Conservation (phyloP, 1,140 invertebrate species). For the Heliconius hermathena region DNA sequence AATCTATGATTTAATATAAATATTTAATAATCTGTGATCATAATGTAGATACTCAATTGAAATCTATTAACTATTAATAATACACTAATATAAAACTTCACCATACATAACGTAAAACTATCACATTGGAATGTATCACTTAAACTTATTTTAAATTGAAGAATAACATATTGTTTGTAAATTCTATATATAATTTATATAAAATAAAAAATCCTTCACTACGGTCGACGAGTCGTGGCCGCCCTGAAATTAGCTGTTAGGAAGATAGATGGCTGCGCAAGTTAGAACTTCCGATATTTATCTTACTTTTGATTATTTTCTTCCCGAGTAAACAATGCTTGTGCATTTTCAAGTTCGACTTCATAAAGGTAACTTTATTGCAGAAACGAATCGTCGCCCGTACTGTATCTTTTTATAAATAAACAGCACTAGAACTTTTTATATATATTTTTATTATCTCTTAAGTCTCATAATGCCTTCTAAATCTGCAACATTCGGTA, state of each 20-base stretch:
- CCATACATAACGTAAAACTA: slow-evolving; percentile 30
- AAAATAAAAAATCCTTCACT: too few relatives aligned
- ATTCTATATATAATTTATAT: background rate
- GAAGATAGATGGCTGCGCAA: too few relatives aligned
- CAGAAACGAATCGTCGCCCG: too few relatives aligned
- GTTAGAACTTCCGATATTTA: too few relatives aligned
- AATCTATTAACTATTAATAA: background rate
- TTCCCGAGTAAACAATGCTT: too few relatives aligned
- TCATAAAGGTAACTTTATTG: too few relatives aligned
- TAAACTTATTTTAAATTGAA: slow-evolving; percentile 20
- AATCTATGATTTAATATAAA: background rate
- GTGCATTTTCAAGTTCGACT: too few relatives aligned
- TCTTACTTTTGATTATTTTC: too few relatives aligned
- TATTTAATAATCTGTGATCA: slow-evolving; percentile 1
- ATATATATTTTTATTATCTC: background rate
- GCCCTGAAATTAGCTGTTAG: too few relatives aligned
- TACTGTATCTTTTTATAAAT: too few relatives aligned
- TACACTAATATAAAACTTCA: slow-evolving; percentile 5
- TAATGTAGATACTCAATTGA: background rate
- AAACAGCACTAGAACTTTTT: too few relatives aligned
- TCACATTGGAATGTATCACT: slow-evolving; percentile 56
- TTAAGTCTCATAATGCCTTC: slow-evolving; percentile 7
- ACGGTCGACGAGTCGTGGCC: too few relatives aligned
- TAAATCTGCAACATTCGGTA: background rate
- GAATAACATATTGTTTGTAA: background rate